phyloP scores from a whole-genome alignment of 2,797 vertebrate genomes.

The Myiotriccus ornatus region DNA sequence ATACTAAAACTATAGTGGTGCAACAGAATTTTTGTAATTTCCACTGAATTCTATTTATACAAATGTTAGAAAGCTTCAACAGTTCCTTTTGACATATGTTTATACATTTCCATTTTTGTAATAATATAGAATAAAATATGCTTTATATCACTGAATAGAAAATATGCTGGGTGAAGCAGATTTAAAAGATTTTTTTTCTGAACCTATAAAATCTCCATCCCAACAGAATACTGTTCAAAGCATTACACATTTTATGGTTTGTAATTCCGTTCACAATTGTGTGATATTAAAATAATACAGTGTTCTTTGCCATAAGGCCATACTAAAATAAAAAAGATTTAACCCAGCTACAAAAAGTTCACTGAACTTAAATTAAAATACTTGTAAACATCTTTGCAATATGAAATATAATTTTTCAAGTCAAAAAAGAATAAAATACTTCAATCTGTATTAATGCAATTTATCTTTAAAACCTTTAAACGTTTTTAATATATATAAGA shows the following conservation, averaged over 20 bases:
- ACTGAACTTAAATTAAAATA: slow-evolving; percentile 99
- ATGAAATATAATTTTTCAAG: slow-evolving; percentile 99
- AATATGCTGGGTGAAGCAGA: slow-evolving; percentile 96
- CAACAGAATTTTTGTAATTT: slow-evolving; percentile 96
- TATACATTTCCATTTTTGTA: slow-evolving; percentile 91
- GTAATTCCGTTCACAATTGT: slow-evolving; percentile 84
- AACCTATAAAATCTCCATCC: slow-evolving; percentile 95
- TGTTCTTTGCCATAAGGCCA: slow-evolving; percentile 93
- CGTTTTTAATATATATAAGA: slow-evolving; percentile 88
- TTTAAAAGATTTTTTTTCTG: slow-evolving; percentile 90
- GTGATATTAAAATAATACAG: slow-evolving; percentile 99
- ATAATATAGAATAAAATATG: slow-evolving; percentile 99
- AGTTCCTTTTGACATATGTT: slow-evolving; percentile 88
- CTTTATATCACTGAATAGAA: slow-evolving; percentile 99
- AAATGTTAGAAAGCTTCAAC: slow-evolving; percentile 97
- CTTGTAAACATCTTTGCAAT: slow-evolving; percentile 99
- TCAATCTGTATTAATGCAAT: slow-evolving; percentile 97
- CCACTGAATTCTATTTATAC: slow-evolving; percentile 98
- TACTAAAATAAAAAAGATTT: slow-evolving; percentile 97
- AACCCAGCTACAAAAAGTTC: slow-evolving; percentile 99
- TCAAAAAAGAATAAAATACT: slow-evolving; percentile 99
- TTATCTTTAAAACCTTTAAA: slow-evolving; percentile 93
- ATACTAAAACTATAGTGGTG: slow-evolving; percentile 98
- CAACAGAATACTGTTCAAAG: slow-evolving; percentile 97
- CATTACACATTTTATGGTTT: slow-evolving; percentile 85